Evolutionary conservation across 2,797 vertebrate genomes (phyloP).

Genomic region (Acanthurus tractus): DNA sequence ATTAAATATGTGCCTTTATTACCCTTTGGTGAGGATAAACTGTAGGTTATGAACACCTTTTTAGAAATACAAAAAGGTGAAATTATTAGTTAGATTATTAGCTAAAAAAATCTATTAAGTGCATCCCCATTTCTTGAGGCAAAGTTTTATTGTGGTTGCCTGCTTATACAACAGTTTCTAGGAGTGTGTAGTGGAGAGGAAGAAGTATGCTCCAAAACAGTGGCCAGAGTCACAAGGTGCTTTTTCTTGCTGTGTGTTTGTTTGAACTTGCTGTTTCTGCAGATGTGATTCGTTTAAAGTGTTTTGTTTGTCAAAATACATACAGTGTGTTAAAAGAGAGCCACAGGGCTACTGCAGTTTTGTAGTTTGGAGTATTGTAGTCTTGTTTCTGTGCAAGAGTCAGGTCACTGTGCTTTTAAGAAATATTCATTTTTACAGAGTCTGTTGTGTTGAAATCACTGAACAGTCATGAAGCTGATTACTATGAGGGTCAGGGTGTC

Average conservation of each 20-base stretch:
- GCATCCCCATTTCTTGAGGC: no score
- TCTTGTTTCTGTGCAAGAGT: neutral
- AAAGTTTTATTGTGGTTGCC: no score
- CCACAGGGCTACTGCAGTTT: neutral
- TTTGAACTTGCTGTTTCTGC: conserved; percentile 18
- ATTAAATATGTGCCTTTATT: no score
- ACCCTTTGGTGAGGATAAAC: no score
- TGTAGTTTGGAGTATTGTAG: neutral
- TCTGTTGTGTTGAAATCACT: conserved; percentile 9
- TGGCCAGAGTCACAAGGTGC: neutral
- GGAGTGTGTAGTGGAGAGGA: neutral
- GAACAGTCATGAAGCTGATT: neutral
- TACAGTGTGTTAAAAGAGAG: neutral
- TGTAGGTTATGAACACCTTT: no score
- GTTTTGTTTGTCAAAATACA: neutral
- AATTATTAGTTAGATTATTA: no score
- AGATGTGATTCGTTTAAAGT: neutral
- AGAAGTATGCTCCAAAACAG: conserved; percentile 9
- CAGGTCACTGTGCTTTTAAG: neutral
- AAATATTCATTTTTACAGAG: neutral
- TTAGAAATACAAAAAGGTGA: no score
- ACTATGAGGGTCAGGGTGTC: conserved; percentile 3
- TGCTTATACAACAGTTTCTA: neutral
- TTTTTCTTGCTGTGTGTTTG: neutral
- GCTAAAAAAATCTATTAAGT: no score